Evolutionary conservation across 35 echinoderm and acorn worm species (phyloP).

Genomic region (Holothuria glaberrima): DNA sequence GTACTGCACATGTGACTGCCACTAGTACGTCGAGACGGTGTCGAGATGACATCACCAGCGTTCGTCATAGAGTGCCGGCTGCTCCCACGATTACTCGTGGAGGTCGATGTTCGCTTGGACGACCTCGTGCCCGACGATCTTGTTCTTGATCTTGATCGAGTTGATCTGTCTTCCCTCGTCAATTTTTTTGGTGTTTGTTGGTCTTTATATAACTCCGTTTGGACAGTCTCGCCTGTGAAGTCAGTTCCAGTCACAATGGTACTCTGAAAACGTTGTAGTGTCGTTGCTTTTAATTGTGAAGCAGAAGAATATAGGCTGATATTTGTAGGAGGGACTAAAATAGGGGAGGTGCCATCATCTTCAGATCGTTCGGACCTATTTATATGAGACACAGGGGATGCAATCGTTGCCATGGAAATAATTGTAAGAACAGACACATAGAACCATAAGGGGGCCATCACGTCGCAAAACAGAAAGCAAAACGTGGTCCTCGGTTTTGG

Average conservation of each 20-base stretch:
- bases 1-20: neutral
- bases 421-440: constrained; percentile 19
- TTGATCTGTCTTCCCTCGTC: constrained; percentile 1
- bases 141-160: constrained; percentile 24
- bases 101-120: constrained; percentile 19
- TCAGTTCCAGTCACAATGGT: neutral
- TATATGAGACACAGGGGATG: neutral
- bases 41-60: neutral
- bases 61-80: neutral
- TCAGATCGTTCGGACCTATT: neutral
- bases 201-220: neutral
- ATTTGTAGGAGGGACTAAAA: neutral
- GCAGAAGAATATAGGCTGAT: neutral
- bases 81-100: neutral
- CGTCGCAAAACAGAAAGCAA: neutral
- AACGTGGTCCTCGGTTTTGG: neutral
- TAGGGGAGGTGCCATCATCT: neutral
- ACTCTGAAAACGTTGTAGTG: neutral
- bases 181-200: constrained; percentile 16
- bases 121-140: constrained; percentile 15
- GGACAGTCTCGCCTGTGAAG: neutral
- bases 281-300: neutral
- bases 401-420: constrained; percentile 24
- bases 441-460: constrained; percentile 47
- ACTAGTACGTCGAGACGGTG: neutral